Conservation (phyloP, 1,140 invertebrate species). For the Aphelinus atriplicis region DNA sequence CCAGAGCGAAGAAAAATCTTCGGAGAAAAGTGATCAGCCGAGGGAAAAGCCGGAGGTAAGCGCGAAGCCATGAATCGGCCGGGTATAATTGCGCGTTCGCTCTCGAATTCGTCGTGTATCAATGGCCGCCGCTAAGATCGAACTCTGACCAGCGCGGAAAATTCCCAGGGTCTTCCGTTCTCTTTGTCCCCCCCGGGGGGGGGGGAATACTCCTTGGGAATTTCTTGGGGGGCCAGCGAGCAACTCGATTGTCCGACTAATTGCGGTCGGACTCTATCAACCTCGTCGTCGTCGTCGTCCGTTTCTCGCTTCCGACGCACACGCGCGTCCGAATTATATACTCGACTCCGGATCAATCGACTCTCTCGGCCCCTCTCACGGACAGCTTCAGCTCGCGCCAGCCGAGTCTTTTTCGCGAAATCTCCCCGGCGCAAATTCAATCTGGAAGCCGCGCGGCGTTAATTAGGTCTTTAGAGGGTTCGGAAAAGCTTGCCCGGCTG, state of each 20-base stretch:
- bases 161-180: too few species aligned
- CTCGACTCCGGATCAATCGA: neutral
- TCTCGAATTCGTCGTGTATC: neutral
- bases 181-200: too few species aligned
- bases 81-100: constrained; percentile 7
- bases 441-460: too few species aligned
- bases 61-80: neutral
- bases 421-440: too few species aligned
- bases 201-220: neutral
- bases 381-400: neutral
- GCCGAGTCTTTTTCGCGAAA: neutral
- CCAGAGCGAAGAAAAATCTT: too few species aligned
- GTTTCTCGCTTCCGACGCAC: neutral
- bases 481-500: too few species aligned
- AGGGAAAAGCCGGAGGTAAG: too few species aligned
- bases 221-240: neutral
- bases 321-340: neutral
- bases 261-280: constrained; percentile 52
- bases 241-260: constrained; percentile 59
- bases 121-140: neutral
- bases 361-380: too few species aligned
- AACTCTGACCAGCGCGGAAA: too few species aligned
- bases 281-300: neutral
- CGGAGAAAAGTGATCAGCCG: too few species aligned
- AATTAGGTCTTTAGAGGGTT: too few species aligned